phyloP scores from a whole-genome alignment of 1,140 invertebrate genomes.

The Heliconius melpomene region DNA sequence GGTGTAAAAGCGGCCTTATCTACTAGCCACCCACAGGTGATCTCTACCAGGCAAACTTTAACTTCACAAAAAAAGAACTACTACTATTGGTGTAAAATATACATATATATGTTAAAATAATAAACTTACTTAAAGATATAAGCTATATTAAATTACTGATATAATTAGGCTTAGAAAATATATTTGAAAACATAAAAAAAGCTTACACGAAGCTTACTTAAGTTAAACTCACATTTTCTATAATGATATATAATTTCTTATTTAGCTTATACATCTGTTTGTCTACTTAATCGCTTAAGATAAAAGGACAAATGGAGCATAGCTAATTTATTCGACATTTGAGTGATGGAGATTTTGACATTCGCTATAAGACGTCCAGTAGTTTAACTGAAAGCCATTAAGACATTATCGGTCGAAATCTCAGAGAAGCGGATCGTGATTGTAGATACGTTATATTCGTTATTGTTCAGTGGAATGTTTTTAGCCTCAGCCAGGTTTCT shows the following conservation, averaged over 20 bases:
- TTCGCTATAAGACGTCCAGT: conserved; percentile 46
- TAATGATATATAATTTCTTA: neutral
- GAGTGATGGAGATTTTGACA: conserved; percentile 51
- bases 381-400: conserved; percentile 51
- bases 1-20: too few relatives aligned
- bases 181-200: too few relatives aligned
- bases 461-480: neutral
- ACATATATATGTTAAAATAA: too few relatives aligned
- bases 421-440: conserved; percentile 1
- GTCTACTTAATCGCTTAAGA: conserved; percentile 39
- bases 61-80: too few relatives aligned
- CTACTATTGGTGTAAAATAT: too few relatives aligned
- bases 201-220: too few relatives aligned
- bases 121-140: too few relatives aligned
- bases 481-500: neutral
- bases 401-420: conserved; percentile 46
- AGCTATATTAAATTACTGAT: too few relatives aligned
- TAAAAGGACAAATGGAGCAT: conserved; percentile 42
- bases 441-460: conserved; percentile 19
- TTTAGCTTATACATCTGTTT: conserved; percentile 4
- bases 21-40: too few relatives aligned
- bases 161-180: too few relatives aligned
- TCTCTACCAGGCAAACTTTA: too few relatives aligned
- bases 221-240: neutral
- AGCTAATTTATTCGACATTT: conserved; percentile 49